These are phyloP conservation scores for Sanderia malayensis DNA, from an alignment of 30 jellyfish, hydroid and myxozoan species.

Conservation along the genomic window DNA sequence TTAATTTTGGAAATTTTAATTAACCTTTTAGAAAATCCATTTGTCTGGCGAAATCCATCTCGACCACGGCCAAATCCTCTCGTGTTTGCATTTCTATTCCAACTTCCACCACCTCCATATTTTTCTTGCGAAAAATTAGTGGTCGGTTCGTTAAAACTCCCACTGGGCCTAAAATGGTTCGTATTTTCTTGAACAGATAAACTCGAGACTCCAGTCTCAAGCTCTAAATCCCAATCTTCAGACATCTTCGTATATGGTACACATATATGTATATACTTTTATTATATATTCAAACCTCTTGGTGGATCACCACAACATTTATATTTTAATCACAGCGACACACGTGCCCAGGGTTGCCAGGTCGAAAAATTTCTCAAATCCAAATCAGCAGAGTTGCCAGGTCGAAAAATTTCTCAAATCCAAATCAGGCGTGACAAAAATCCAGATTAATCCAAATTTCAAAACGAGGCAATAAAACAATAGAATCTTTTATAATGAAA, in stretches of 20 bases:
- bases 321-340: too few relatives aligned
- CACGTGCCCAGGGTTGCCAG: too few relatives aligned
- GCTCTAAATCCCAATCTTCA: slow-evolving; percentile 57
- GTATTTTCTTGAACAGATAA: not conserved
- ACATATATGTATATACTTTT: not conserved
- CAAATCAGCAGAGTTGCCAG: slow-evolving; percentile 6
- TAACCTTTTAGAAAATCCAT: slow-evolving; percentile 3
- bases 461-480: slow-evolving; percentile 24
- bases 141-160: too few relatives aligned
- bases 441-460: slow-evolving; percentile 17
- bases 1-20: too few relatives aligned
- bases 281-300: not conserved
- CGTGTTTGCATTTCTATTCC: not conserved
- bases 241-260: slow-evolving; percentile 1
- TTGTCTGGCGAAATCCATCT: slow-evolving; percentile 3
- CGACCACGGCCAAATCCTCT: slow-evolving; percentile 12
- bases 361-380: not conserved
- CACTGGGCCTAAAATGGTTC: not conserved
- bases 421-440: not conserved
- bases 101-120: not conserved
- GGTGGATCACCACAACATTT: too few relatives aligned
- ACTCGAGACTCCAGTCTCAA: slow-evolving; percentile 38
- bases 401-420: slow-evolving; percentile 1
- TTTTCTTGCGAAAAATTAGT: not conserved
- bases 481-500: not conserved